Evolutionary conservation across 1,140 invertebrate genomes (phyloP).

Genomic region (Cydia splendana): DNA sequence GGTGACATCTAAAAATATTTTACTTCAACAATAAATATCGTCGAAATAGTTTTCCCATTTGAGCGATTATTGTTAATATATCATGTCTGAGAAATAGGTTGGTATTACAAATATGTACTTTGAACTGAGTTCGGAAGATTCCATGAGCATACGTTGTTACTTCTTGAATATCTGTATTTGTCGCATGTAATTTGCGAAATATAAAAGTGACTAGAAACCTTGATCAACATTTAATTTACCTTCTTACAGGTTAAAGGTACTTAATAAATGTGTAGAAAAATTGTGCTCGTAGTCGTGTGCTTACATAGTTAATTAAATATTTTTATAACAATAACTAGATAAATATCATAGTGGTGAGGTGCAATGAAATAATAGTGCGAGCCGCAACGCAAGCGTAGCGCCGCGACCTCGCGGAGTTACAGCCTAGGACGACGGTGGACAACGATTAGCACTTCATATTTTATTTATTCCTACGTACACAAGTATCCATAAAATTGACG

Average conservation of each 20-base stretch:
- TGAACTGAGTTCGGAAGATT: conserved; percentile 53
- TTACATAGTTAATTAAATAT: conserved; percentile 44
- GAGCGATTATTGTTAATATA: conserved; percentile 47
- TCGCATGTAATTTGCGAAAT: conserved; percentile 44
- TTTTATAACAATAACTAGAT: conserved; percentile 50
- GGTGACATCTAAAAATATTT: conserved; percentile 75
- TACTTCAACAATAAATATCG: conserved; percentile 62
- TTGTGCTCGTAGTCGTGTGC: conserved; percentile 55
- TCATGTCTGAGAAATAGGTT: conserved; percentile 45
- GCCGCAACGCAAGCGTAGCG: not conserved
- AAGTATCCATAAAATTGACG: conserved; percentile 65
- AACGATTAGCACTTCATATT: conserved; percentile 52
- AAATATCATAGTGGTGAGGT: conserved; percentile 48
- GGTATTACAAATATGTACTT: conserved; percentile 46
- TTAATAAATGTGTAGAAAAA: conserved; percentile 49
- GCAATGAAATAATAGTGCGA: conserved; percentile 44
- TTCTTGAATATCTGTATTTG: conserved; percentile 40
- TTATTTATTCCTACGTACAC: conserved; percentile 52
- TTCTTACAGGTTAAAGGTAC: conserved; percentile 35
- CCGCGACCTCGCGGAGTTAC: not conserved
- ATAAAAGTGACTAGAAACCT: conserved; percentile 54
- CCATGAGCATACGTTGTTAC: conserved; percentile 44
- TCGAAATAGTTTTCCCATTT: conserved; percentile 50
- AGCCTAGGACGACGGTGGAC: conserved; percentile 41
- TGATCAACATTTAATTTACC: conserved; percentile 40